These are phyloP conservation scores for Acrossocheilus fasciatus DNA, from an alignment of 2,797 vertebrate species.

Conservation along the genomic window DNA sequence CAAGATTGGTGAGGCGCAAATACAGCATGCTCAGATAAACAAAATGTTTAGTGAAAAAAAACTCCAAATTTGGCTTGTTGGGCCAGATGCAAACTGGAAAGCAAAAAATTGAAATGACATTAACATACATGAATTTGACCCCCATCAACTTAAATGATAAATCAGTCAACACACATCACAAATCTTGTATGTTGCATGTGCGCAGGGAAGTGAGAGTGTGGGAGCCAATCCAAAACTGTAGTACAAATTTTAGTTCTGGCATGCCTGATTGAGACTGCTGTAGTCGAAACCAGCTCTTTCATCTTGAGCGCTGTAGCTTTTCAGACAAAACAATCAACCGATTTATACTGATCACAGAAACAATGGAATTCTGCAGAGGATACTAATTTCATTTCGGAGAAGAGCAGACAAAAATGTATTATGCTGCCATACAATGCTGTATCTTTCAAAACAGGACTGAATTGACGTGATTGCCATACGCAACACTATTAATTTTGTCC, in stretches of 20 bases:
- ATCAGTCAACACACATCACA: conserved; percentile 73
- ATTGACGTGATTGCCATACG: background rate
- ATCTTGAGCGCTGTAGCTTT: conserved; percentile 65
- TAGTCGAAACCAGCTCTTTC: conserved; percentile 88
- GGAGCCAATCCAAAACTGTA: conserved; percentile 72
- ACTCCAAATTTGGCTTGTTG: conserved; percentile 49
- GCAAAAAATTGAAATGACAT: conserved; percentile 47
- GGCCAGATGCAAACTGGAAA: conserved; percentile 56
- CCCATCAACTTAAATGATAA: conserved; percentile 46
- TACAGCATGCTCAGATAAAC: conserved; percentile 80
- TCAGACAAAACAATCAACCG: conserved; percentile 14
- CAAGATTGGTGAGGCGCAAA: conserved; percentile 86
- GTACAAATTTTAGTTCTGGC: conserved; percentile 58
- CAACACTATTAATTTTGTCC: background rate
- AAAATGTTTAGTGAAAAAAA: conserved; percentile 52
- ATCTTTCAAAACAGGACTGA: conserved; percentile 19
- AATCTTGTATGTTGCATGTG: conserved; percentile 75
- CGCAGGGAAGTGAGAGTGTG: conserved; percentile 37
- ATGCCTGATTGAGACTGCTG: conserved; percentile 64
- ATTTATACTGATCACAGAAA: conserved; percentile 5
- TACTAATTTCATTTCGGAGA: background rate
- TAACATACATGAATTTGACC: conserved; percentile 56
- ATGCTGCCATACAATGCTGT: background rate
- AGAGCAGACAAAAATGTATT: background rate
- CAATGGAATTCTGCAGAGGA: background rate